phyloP scores from a whole-genome alignment of 2,888 invertebrate genomes.

The Agriopis aurantiaria region DNA sequence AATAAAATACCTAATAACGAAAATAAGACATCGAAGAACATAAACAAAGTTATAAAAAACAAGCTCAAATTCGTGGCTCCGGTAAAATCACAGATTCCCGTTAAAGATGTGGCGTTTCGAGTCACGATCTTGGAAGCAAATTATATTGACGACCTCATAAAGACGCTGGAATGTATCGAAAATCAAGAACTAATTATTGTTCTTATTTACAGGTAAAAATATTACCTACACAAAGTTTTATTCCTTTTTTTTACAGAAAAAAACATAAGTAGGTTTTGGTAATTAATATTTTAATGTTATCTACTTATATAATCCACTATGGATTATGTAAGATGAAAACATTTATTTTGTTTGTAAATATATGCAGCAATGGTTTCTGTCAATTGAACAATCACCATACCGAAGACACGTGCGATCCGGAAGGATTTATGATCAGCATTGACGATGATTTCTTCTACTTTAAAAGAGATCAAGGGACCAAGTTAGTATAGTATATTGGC shows the following conservation, averaged over 20 bases:
- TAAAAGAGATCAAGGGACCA: conserved; percentile 47
- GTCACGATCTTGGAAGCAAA: conserved; percentile 53
- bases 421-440: conserved; percentile 63
- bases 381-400: conserved; percentile 71
- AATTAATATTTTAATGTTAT: too few relatives aligned
- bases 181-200: conserved; percentile 52
- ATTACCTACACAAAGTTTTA: too few relatives aligned
- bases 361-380: conserved; percentile 72
- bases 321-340: too few relatives aligned
- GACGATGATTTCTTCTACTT: conserved; percentile 61
- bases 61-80: conserved; percentile 69
- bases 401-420: conserved; percentile 62
- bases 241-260: background rate
- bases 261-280: too few relatives aligned
- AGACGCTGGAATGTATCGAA: background rate
- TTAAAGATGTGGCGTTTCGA: conserved; percentile 61
- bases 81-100: conserved; percentile 67
- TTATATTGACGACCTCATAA: conserved; percentile 38
- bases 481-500: conserved; percentile 46
- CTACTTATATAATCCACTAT: background rate
- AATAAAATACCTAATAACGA: conserved; percentile 13
- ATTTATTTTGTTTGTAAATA: conserved; percentile 1
- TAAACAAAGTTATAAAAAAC: conserved; percentile 58
- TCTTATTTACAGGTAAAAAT: conserved; percentile 59
- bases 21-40: conserved; percentile 22